Base-by-base conservation (phyloP, 2,113 vertebrate genomes). In the Oenanthe oenanthe region DNA sequence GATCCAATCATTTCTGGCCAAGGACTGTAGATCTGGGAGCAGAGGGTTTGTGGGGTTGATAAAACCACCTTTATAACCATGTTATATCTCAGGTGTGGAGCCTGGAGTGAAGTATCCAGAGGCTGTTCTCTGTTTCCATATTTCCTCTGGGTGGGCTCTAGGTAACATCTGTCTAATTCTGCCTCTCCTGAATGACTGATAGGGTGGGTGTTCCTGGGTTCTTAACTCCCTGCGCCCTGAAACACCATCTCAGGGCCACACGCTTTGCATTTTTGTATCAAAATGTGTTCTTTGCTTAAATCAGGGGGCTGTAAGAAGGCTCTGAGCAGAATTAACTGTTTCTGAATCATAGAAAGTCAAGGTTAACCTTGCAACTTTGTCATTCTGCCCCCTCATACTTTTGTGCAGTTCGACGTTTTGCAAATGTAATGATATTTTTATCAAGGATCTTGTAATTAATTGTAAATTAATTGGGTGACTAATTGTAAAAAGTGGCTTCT, bases 61-160 rank as follows among this genome's bases (percentile, higher is more conserved):
- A 26, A 38, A 40, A n/a, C 5, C 40, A 24, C n/a, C 34, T 73
- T 58, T 65, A 17, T 51, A 38, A 56, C 50, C 24, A 4, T 2
- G 1, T 17, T 58, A 0, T 11, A 18, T 16, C 36, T 81, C 12
- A 5, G 24, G 13, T 43, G 16, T 24, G 20, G 45, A 66, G 36
- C 63, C 34, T 2, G 5, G 18, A 51, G 50, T 60, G 13, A 22
- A 6, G 40, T 17, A 9, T 38, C 22, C 70, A 61, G 50, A 74
- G 36, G 31, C 42, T 10, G 1, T 42, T 86, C 38, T 24, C 32
- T 61, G 48, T 62, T 63, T 12, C 25, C 22, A 5, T 0, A 0
- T 60, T 54, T 84, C 26, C 65, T 68, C 63, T 51, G 54, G 16
- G 40, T 38, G 81, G 77, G 34, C 32, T 56, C 10, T 34, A 19